Percentiles rank a stretch among this genome's conserved stretches.
These are phyloP conservation scores for Muschampia plurimacula DNA, from an alignment of 2,888 invertebrate genomes.

Conservation along the genomic window DNA sequence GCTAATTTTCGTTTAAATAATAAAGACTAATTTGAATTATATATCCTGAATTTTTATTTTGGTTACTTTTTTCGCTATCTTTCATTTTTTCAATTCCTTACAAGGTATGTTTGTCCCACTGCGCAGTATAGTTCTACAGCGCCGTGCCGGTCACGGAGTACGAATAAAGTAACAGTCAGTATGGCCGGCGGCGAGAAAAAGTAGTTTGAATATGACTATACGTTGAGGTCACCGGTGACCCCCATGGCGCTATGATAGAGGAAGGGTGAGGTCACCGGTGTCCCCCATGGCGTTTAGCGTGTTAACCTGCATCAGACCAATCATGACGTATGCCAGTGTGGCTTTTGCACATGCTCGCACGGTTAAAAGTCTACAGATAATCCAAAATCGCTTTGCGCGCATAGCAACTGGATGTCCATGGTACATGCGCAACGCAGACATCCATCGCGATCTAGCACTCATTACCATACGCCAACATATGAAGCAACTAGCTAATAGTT, in stretches of 20 bases:
- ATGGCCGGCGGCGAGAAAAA: constrained; percentile 48
- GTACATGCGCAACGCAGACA: too few species aligned
- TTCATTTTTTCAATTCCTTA: constrained; percentile 48
- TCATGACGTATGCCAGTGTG: too few species aligned
- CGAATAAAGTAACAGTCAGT: constrained; percentile 48
- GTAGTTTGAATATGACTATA: constrained; percentile 50
- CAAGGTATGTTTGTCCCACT: constrained; percentile 49
- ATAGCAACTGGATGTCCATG: too few species aligned
- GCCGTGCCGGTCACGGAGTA: constrained; percentile 47
- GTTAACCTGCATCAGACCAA: neutral
- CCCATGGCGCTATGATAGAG: constrained; percentile 49
- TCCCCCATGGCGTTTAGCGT: constrained; percentile 37
- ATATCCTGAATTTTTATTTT: constrained; percentile 45
- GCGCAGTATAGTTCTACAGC: constrained; percentile 49
- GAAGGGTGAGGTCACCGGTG: constrained; percentile 45
- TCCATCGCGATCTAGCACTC: too few species aligned
- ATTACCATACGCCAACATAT: too few species aligned
- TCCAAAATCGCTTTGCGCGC: too few species aligned
- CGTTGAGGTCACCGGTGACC: constrained; percentile 51
- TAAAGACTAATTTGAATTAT: constrained; percentile 49
- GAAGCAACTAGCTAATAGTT: too few species aligned
- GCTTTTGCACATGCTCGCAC: too few species aligned
- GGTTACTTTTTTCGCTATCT: constrained; percentile 46
- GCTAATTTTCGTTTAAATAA: constrained; percentile 49
- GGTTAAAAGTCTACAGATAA: too few species aligned